These are phyloP conservation scores for Coleophora flavipennella DNA, from an alignment of 2,888 invertebrate genomes.

Conservation along the genomic window DNA sequence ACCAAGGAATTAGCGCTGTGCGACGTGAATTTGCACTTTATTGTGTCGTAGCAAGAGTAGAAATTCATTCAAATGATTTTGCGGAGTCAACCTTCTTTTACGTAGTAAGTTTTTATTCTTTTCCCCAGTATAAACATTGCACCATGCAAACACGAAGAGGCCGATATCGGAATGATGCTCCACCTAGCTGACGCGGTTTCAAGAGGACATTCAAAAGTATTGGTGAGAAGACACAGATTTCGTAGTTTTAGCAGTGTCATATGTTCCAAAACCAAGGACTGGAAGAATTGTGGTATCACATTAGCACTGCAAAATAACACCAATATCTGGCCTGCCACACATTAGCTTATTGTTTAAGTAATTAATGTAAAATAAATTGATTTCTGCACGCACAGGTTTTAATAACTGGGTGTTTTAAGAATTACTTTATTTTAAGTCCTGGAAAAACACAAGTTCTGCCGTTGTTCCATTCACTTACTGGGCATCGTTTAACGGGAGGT, in stretches of 20 bases:
- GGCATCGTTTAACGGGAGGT: neutral
- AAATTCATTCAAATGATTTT: too few relatives aligned
- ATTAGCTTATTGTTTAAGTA: neutral
- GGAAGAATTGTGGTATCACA: neutral
- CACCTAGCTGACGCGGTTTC: neutral
- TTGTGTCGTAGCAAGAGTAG: too few relatives aligned
- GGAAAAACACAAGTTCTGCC: too few relatives aligned
- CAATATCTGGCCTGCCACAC: neutral
- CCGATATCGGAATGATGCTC: neutral
- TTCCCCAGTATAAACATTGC: neutral
- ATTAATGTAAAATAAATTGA: neutral
- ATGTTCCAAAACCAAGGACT: neutral
- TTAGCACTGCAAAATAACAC: neutral
- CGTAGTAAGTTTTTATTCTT: too few relatives aligned
- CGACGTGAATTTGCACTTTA: too few relatives aligned
- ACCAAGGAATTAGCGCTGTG: too few relatives aligned
- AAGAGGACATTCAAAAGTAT: conserved; percentile 1
- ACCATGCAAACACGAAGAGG: neutral
- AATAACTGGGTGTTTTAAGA: neutral
- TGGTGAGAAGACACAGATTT: neutral
- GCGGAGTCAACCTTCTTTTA: too few relatives aligned
- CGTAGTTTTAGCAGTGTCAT: neutral
- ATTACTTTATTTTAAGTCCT: too few relatives aligned
- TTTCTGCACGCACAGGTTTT: neutral
- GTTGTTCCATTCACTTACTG: too few relatives aligned